Base-by-base conservation (phyloP, 2,113 vertebrate genomes). In the Fregetta grallaria region DNA sequence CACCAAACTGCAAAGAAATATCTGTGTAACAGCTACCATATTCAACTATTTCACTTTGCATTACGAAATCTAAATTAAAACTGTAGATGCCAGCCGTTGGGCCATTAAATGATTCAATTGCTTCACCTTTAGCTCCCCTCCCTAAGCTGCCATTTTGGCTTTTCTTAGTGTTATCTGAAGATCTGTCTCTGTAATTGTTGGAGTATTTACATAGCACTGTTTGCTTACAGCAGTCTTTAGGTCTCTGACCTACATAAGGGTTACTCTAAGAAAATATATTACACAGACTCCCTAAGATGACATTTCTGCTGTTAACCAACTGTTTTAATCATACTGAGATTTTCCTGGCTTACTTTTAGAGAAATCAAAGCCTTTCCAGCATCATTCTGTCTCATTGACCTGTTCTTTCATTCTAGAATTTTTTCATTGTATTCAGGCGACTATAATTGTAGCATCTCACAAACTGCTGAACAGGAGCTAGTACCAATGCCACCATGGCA, bases 1-100 rank as follows among this genome's bases (percentile, higher is more conserved):
- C 92, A 96, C 44, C 73, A 85, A 94, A 83, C 63, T 66, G 67
- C 73, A 93, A 91, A 88, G n/a, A 75, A 71, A 27, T 61, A 93
- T 44, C 59, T 42, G 52, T 71, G 30, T 81, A 91, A 62, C 8
- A 95, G 78, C 74, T 87, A 80, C 30, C 63, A 44, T n/a, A 90
- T 90, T 88, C 65, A 91, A 49, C 42, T 52, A 56, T 83, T 96
- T 86, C 86, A 15, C 25, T 91, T 96, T 84, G 9, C 59, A 78
- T 96, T 92, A 77, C 23, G 32, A 72, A 80, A 25, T 27, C 80
- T 90, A 89, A 67, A 88, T 68, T 85, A 63, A 93, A 92, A 25
- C 8, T 20, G 72, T 82, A 72, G 19, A 58, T 77, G 27, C 11
- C 44, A 68, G 59, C 53, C 10, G 20, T 72, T 36, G 3, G 76